These are phyloP conservation scores for Indicator indicator DNA, from an alignment of 2,113 vertebrate genomes.

Conservation along the genomic window DNA sequence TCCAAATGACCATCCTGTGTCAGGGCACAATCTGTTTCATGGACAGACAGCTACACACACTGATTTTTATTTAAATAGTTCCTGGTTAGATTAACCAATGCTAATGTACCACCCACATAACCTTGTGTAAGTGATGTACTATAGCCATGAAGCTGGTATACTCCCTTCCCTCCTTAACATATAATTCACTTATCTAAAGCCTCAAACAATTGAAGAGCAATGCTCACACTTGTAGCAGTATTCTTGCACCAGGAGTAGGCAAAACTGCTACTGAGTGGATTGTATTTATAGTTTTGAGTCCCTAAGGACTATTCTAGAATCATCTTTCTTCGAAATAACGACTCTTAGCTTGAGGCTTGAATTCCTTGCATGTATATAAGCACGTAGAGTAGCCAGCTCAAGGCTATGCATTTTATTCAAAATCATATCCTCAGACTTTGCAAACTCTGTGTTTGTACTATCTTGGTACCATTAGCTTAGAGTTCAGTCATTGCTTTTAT, in stretches of 20 bases:
- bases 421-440: background rate
- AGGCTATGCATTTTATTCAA: background rate
- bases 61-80: background rate
- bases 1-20: background rate
- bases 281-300: background rate
- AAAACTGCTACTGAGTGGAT: background rate
- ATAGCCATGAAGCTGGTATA: background rate
- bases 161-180: background rate
- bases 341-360: background rate
- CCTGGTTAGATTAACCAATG: background rate
- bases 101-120: background rate
- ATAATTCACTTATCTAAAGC: background rate
- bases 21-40: background rate
- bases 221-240: background rate
- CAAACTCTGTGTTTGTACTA: background rate
- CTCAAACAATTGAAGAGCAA: background rate
- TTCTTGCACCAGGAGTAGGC: background rate
- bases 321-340: background rate
- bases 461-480: background rate
- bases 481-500: constrained; percentile 11
- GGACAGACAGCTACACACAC: background rate
- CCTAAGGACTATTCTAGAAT: background rate
- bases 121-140: background rate
- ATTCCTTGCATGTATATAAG: background rate
- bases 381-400: background rate